Percentiles rank a stretch among this genome's conserved stretches.
These are phyloP conservation scores for Diaprepes abbreviatus DNA, from an alignment of 2,888 invertebrate species.

Conservation along the genomic window DNA sequence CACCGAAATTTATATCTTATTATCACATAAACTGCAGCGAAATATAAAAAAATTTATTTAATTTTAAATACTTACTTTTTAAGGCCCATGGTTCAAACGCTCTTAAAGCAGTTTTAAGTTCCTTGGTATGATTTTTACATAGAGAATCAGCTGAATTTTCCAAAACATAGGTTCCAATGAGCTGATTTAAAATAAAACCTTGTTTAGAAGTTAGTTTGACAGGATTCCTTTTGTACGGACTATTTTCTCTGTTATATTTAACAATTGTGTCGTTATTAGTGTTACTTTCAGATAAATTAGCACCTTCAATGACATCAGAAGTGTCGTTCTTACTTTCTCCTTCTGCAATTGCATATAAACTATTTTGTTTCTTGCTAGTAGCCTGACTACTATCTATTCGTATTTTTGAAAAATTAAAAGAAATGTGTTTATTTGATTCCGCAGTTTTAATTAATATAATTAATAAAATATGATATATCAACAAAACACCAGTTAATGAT, in stretches of 20 bases:
- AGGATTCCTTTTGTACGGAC: constrained; percentile 32
- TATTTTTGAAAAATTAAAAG: background rate
- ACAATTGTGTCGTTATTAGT: background rate
- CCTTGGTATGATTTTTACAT: constrained; percentile 58
- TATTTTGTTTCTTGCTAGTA: background rate
- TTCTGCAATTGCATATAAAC: background rate
- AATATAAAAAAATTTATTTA: too few species aligned
- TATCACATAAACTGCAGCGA: too few species aligned
- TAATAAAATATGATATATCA: background rate
- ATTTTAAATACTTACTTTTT: constrained; percentile 55
- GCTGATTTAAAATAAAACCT: constrained; percentile 60
- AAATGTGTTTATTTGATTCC: background rate
- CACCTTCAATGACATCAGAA: too few species aligned
- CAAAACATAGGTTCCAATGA: constrained; percentile 57
- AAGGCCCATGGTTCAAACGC: constrained; percentile 63
- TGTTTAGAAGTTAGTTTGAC: constrained; percentile 59
- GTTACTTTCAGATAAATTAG: background rate
- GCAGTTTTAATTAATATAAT: background rate
- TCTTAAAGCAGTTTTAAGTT: constrained; percentile 57
- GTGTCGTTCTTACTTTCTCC: background rate
- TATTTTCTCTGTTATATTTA: background rate
- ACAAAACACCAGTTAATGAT: background rate
- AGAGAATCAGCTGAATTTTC: constrained; percentile 52
- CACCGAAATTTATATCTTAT: too few species aligned
- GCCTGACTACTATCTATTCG: background rate